Conservation (phyloP, 2,888 invertebrate species). For the Salticus scenicus region DNA sequence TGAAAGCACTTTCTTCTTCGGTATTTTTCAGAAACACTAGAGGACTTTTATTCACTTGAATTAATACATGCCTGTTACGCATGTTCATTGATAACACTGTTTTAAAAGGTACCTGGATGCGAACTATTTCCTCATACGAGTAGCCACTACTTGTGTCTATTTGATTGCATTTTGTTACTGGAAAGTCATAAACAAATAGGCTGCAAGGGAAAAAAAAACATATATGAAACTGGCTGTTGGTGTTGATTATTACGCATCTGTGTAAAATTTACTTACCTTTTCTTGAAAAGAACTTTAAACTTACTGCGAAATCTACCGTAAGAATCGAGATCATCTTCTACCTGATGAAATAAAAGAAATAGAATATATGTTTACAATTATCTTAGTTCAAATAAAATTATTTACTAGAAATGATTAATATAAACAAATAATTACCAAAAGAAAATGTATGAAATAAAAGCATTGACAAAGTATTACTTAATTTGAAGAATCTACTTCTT, state of each 20-base stretch:
- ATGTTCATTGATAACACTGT: conserved; percentile 40
- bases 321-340: conserved; percentile 50
- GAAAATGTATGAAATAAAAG: too few relatives aligned
- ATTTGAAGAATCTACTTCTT: too few relatives aligned
- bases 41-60: conserved; percentile 30
- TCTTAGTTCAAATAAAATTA: too few relatives aligned
- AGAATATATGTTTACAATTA: too few relatives aligned
- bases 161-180: conserved; percentile 46
- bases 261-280: too few relatives aligned
- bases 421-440: too few relatives aligned
- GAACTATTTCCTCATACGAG: conserved; percentile 36
- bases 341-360: conserved; percentile 4
- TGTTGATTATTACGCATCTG: not conserved
- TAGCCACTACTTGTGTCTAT: conserved; percentile 3
- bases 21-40: conserved; percentile 24
- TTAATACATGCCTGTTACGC: conserved; percentile 15
- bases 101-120: conserved; percentile 51
- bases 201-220: conserved; percentile 18
- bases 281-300: conserved; percentile 65
- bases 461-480: too few relatives aligned
- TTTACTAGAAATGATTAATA: too few relatives aligned
- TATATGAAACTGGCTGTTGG: too few relatives aligned
- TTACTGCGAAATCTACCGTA: conserved; percentile 49
- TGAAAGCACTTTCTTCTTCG: too few relatives aligned
- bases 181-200: conserved; percentile 63